Percentiles rank a stretch among this genome's conserved stretches.
These are phyloP conservation scores for Erebia palarica DNA, from an alignment of 2,888 invertebrate genomes.

Conservation along the genomic window DNA sequence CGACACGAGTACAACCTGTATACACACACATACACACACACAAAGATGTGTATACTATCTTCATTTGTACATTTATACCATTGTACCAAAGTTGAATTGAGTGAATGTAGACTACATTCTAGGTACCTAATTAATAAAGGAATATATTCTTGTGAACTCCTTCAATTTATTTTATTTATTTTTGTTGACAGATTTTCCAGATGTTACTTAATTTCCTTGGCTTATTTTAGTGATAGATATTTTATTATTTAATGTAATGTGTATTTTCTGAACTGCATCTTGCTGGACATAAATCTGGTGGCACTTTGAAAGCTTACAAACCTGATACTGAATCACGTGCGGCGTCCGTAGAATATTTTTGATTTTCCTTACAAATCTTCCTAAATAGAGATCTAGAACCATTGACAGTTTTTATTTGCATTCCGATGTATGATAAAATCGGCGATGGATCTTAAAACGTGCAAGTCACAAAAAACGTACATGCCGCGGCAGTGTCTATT, in stretches of 20 bases:
- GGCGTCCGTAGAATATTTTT: background rate
- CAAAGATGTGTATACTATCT: background rate
- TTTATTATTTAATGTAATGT: background rate
- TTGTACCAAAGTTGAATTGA: too few relatives aligned
- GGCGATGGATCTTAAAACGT: background rate
- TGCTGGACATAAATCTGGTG: background rate
- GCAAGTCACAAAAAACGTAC: conserved; percentile 7
- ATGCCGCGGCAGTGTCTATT: background rate
- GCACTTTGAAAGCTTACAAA: background rate
- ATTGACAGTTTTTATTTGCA: conserved; percentile 9
- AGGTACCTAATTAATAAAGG: too few relatives aligned
- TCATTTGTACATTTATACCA: background rate
- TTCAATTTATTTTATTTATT: too few relatives aligned
- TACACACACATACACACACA: background rate
- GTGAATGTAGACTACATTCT: too few relatives aligned
- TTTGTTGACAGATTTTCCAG: too few relatives aligned
- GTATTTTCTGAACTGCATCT: background rate
- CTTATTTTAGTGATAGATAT: too few relatives aligned
- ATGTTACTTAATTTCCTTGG: too few relatives aligned
- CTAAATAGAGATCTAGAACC: background rate
- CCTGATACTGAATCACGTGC: background rate
- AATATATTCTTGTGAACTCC: too few relatives aligned
- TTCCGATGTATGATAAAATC: conserved; percentile 1
- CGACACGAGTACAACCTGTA: background rate
- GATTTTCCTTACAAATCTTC: background rate